Conservation (phyloP, 2,113 vertebrate species). For the Strix aluco region DNA sequence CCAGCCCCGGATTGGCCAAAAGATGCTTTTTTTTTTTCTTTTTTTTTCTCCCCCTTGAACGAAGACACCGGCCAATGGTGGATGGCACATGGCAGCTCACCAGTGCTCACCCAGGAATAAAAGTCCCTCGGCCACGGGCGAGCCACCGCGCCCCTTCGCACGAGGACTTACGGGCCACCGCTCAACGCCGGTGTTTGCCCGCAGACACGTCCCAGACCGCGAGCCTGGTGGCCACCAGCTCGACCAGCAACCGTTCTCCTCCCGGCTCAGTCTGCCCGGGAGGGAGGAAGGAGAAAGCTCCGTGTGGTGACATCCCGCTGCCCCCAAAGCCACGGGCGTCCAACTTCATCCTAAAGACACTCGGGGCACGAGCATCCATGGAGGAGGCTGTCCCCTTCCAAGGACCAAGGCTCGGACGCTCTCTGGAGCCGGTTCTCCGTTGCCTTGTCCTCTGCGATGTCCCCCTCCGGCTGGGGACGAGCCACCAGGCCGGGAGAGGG, state of each 20-base stretch:
- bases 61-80: not conserved
- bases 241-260: accelerated
- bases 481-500: not conserved
- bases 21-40: accelerated
- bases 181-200: accelerated
- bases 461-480: not conserved
- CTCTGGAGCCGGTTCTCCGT: not conserved
- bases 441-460: not conserved
- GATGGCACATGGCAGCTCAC: not conserved
- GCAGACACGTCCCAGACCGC: accelerated
- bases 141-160: not conserved
- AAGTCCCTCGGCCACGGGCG: not conserved
- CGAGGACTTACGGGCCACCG: accelerated
- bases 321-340: not conserved
- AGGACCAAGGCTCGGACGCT: not conserved
- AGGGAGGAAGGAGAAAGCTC: not conserved
- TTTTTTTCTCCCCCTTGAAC: not conserved
- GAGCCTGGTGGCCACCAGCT: accelerated
- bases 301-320: accelerated
- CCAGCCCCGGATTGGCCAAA: slow-evolving; percentile 22
- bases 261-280: accelerated
- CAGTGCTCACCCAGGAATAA: not conserved
- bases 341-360: accelerated
- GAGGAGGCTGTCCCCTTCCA: too few species aligned
- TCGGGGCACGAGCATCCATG: not conserved